Conservation (phyloP, 2,113 vertebrate species). For the Chitala chitala region DNA sequence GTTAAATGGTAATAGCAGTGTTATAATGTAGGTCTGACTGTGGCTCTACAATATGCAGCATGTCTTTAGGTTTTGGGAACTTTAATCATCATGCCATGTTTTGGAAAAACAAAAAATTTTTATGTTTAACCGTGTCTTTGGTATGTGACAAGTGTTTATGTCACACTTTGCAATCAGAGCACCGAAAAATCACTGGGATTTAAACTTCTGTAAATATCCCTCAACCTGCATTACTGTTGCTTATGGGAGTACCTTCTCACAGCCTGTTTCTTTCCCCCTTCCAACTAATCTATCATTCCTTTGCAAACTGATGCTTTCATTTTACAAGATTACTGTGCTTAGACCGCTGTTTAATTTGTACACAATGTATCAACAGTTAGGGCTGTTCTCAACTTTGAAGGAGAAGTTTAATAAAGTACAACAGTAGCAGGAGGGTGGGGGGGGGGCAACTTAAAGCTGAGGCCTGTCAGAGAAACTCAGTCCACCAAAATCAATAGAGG, state of each 20-base stretch:
- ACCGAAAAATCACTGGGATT: neutral
- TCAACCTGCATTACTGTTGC: neutral
- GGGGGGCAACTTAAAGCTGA: neutral
- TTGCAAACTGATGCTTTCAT: neutral
- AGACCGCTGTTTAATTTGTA: neutral
- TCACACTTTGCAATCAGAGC: neutral
- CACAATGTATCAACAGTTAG: neutral
- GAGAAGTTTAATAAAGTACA: neutral
- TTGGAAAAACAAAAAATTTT: neutral
- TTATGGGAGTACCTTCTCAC: neutral
- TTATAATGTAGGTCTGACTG: neutral
- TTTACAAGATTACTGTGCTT: neutral
- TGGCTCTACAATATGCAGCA: neutral
- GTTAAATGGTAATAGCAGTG: neutral
- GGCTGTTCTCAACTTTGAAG: neutral
- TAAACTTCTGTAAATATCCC: neutral
- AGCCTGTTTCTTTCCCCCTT: neutral
- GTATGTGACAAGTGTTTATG: neutral
- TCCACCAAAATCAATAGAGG: slow-evolving; percentile 3
- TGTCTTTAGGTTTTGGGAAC: neutral
- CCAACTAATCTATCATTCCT: neutral
- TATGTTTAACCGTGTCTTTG: neutral
- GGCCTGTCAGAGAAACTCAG: neutral
- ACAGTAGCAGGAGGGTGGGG: neutral
- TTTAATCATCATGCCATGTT: neutral